A percentile compares a stretch with the other conserved stretches of the same genome.
phyloP scores from a whole-genome alignment of 2,797 vertebrate species.

The Pelochelys cantorii region DNA sequence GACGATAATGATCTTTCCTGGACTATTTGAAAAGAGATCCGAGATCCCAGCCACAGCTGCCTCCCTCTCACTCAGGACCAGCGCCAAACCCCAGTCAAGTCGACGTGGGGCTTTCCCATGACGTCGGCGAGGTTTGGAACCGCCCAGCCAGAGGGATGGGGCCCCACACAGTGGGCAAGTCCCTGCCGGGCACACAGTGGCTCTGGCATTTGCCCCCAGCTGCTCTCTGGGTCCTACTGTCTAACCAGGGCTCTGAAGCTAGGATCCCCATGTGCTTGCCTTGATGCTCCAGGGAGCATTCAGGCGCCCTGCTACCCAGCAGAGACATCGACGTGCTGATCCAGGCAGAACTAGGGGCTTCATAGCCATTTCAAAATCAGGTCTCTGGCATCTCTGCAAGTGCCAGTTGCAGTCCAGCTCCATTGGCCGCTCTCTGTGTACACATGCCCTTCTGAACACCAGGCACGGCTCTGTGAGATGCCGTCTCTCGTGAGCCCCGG shows the following conservation, averaged over 20 bases:
- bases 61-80: background rate
- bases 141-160: background rate
- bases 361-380: background rate
- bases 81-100: background rate
- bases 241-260: background rate
- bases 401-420: background rate
- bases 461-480: background rate
- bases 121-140: background rate
- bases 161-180: background rate
- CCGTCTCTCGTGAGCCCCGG: background rate
- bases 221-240: background rate
- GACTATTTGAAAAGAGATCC: background rate
- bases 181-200: background rate
- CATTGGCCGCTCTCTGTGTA: background rate
- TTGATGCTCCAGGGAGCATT: no score
- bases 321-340: background rate
- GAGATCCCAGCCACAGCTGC: background rate
- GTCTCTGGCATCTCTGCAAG: background rate
- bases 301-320: background rate
- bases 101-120: background rate
- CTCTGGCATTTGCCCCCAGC: background rate
- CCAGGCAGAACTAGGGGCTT: background rate
- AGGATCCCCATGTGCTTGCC: background rate
- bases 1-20: background rate
- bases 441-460: no score